Base-by-base conservation (phyloP, 2,888 invertebrate species). In the Agrotis segetum region DNA sequence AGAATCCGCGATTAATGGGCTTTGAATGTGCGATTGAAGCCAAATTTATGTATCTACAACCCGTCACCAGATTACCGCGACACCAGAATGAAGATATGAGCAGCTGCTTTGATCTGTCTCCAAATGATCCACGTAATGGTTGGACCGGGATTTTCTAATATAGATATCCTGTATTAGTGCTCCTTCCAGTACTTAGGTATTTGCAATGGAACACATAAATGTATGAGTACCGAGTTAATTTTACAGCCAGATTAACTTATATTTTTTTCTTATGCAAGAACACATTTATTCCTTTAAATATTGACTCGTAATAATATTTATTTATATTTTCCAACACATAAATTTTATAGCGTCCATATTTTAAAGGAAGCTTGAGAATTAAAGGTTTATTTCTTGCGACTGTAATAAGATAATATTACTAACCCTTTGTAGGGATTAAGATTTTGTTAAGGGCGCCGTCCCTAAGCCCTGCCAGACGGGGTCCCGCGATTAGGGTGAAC, bases 401-500 rank as follows among this genome's bases (percentile, higher is more conserved):
- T 91, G 90, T 95, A 95, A 95, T 95, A 95, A 95, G 96, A 95
- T 95, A 95, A 95, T 96, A 93, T 94, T 94, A 92, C 90, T 96
- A 96, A 96, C 96, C 96, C 96, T 96, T 96, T 96, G 95, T 93
- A 90, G 92, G 94, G 95, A 96, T 96, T 96, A 95, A 96, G 96
- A 96, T 96, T 96, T 95, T 95, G 96, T 96, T 96, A 95, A 95
- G 95, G 95, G 95, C 91, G 91, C 87, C 88, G 89, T 87, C 92
- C 90, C 89, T 94, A 90, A 94, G 90, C 92, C 90, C 88, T 88
- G 90, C 89, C 94, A 94, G 94, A 93, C 94, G 93, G 91, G 92
- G 89, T 86, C 88, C 90, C 88, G 82, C 84, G 91, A 91, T 91
- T 91, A 91, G 88, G 88, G 89, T 89, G 88, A 83, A 83, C 86